These are phyloP conservation scores for Colius striatus DNA, from an alignment of 2,113 vertebrate genomes.

Conservation along the genomic window DNA sequence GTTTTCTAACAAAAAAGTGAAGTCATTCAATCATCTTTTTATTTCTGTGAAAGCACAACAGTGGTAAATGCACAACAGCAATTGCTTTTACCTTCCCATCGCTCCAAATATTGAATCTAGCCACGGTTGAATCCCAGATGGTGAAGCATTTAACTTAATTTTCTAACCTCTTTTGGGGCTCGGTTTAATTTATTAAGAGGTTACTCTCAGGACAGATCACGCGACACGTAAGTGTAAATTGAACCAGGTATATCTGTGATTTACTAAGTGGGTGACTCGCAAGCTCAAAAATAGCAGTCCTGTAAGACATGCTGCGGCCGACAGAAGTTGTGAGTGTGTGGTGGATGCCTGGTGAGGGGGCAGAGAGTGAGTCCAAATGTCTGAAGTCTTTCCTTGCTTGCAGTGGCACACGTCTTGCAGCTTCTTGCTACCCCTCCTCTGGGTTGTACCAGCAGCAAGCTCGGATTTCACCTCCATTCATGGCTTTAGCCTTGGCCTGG, in stretches of 20 bases:
- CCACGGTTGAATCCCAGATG: constrained; percentile 38
- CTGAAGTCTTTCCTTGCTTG: neutral
- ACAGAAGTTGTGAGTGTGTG: accelerated
- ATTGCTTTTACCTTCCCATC: constrained; percentile 41
- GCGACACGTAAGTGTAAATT: neutral
- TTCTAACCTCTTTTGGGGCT: constrained; percentile 58
- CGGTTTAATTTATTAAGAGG: constrained; percentile 51
- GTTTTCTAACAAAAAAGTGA: neutral
- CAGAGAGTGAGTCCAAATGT: accelerated
- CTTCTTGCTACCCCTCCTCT: neutral
- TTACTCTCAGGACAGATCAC: constrained; percentile 54
- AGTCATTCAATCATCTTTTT: neutral
- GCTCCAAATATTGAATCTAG: constrained; percentile 55
- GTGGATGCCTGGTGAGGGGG: neutral
- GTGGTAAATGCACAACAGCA: neutral
- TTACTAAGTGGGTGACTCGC: constrained; percentile 29
- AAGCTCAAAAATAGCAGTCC: neutral
- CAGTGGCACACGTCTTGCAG: neutral
- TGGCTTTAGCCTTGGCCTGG: neutral
- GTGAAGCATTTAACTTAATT: constrained; percentile 62
- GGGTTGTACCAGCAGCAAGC: neutral
- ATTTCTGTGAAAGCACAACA: neutral
- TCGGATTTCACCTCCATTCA: neutral
- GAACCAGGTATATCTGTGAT: constrained; percentile 22
- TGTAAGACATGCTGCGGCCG: accelerated